phyloP scores from a whole-genome alignment of 2,797 vertebrate genomes.

The Gymnoscopelus microlampas region DNA sequence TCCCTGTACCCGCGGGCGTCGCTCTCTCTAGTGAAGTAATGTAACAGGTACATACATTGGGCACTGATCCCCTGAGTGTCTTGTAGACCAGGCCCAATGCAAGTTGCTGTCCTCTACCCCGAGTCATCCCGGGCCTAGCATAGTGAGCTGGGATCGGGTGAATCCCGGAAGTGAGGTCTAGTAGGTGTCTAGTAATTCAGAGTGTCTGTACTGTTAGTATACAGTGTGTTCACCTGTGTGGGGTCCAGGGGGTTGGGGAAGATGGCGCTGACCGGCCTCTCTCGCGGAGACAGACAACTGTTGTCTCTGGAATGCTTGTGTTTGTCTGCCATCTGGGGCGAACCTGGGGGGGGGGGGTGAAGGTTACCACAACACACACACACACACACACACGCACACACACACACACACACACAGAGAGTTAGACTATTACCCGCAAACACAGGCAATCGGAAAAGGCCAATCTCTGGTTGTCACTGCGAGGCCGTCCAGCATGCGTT shows the following conservation, averaged over 20 bases:
- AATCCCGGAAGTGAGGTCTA: too few species aligned
- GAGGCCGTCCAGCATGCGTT: conserved; percentile 57
- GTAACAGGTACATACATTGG: too few species aligned
- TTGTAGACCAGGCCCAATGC: too few species aligned
- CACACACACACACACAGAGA: conserved; percentile 36
- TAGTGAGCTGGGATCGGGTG: too few species aligned
- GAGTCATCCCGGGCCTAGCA: too few species aligned
- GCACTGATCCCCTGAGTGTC: too few species aligned
- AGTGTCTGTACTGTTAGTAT: too few species aligned
- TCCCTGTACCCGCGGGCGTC: too few species aligned
- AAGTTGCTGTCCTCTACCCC: too few species aligned
- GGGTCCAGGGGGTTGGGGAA: conserved; percentile 90
- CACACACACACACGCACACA: conserved; percentile 10
- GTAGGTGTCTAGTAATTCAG: too few species aligned
- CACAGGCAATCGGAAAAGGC: conserved; percentile 70
- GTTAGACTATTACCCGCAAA: conserved; percentile 72
- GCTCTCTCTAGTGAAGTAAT: too few species aligned
- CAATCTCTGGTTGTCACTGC: conserved; percentile 61
- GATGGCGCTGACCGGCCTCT: conserved; percentile 95
- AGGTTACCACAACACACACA: conserved; percentile 35
- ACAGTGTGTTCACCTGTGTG: conserved; percentile 83
- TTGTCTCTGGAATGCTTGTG: conserved; percentile 98
- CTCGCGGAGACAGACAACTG: conserved; percentile 93
- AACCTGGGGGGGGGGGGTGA: conserved; percentile 82
- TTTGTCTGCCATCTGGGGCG: conserved; percentile 96